Base-by-base conservation (phyloP, 1,140 invertebrate species). In the Formica exsecta region DNA sequence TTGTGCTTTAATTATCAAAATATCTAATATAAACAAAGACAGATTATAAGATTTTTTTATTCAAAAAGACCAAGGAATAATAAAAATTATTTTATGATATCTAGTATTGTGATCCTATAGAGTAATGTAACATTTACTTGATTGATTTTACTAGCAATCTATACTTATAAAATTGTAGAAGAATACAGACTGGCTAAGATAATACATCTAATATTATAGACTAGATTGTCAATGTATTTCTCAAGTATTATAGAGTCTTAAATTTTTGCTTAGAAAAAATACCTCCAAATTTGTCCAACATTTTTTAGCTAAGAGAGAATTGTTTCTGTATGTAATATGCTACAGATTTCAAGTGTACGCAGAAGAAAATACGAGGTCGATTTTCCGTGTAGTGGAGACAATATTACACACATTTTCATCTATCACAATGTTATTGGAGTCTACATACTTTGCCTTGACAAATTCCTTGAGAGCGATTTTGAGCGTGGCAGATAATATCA, bases 351-450 rank as follows among this genome's bases (percentile, higher is more conserved):
- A 98, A 79, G 97, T 98, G 92, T 96, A 98, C 90, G 98, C 98
- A 9, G 98, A 99, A 96, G 98, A 99, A 91, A 98, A 97, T 91
- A 98, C 98, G 0, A 96, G 98, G 74, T 97, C 97, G 75, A 98
- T 99, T 22, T 99, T 99, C 95, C 97, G 99, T 91, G 99, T 98
- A 19, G 98, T 99, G 90, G 98, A 99, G 95, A 98, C 98, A 83
- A 96, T 99, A 83, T 98, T 99, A 0, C 96, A 97, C 85, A 98
- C 99, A 25, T 98, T 99, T 92, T 97, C 97, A 36, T 99, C 99
- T 66, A 96, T 99, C 11, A 98, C 98, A 32, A 98, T 99, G 96
- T 99, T 99, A 98, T 94, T 99, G 44, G 99, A 99, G 92, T 99
- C 98, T 19, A 99, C 99, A 85, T 99, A 98, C 93, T 97, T 98